Percentiles rank a stretch among this genome's conserved stretches.
These are phyloP conservation scores for Stichodactyla helianthus DNA, from an alignment of 64 coral and sea anemone genomes.

Conservation along the genomic window DNA sequence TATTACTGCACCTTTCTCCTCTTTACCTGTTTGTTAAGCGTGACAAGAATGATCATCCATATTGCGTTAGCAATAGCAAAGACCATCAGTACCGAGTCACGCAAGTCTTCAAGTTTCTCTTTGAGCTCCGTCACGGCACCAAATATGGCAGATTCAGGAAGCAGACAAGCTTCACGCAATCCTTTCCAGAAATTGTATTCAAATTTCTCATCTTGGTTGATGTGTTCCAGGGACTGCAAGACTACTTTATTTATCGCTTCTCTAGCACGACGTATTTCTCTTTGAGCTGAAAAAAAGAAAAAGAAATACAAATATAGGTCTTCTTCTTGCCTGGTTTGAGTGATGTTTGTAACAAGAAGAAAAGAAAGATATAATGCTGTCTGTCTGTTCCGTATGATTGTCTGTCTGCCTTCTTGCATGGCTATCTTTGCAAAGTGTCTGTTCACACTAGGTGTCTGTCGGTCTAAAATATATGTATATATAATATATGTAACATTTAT, in stretches of 20 bases:
- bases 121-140: conserved; percentile 76
- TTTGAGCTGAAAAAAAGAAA: neutral
- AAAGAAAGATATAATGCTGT: too few species aligned
- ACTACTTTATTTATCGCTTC: neutral
- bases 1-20: too few species aligned
- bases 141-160: conserved; percentile 89
- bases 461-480: too few species aligned
- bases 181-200: neutral
- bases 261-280: neutral
- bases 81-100: conserved; percentile 40
- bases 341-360: too few species aligned
- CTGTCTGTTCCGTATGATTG: too few species aligned
- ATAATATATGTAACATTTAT: too few species aligned
- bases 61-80: conserved; percentile 66
- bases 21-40: conserved; percentile 9
- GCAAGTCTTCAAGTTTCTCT: conserved; percentile 88
- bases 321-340: too few species aligned
- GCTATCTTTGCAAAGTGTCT: too few species aligned
- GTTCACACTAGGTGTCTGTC: too few species aligned
- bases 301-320: too few species aligned
- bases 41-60: conserved; percentile 68
- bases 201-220: too few species aligned
- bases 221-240: neutral
- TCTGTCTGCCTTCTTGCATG: too few species aligned
- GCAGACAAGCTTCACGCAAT: conserved; percentile 60